These are phyloP conservation scores for Aix galericulata DNA, from an alignment of 2,113 vertebrate genomes.

Conservation along the genomic window DNA sequence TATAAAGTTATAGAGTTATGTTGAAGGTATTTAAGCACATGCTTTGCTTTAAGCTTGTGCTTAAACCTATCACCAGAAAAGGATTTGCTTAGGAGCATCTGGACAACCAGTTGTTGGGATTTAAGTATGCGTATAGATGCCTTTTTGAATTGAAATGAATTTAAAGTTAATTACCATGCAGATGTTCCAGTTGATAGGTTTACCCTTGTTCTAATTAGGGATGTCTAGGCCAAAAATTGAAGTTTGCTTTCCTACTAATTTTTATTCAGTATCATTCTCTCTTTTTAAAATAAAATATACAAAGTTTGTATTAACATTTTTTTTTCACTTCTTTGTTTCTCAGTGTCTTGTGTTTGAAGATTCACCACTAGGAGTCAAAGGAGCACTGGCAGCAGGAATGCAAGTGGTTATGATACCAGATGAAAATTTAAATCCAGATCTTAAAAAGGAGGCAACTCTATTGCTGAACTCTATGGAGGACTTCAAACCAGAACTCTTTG, in stretches of 20 bases:
- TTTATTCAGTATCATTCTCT: not conserved
- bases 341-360: conserved; percentile 97
- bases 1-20: not conserved
- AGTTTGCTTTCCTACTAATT: not conserved
- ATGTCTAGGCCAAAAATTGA: not conserved
- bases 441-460: conserved; percentile 82
- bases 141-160: conserved; percentile 24
- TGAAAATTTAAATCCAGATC: conserved; percentile 75
- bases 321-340: not conserved
- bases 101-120: not conserved
- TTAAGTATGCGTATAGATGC: not conserved
- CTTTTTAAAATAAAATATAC: not conserved
- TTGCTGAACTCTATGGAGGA: conserved; percentile 85
- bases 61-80: not conserved
- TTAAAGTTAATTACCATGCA: conserved; percentile 23
- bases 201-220: not conserved
- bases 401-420: conserved; percentile 95
- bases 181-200: not conserved
- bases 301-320: not conserved
- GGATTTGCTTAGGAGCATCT: conserved; percentile 15
- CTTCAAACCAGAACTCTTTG: conserved; percentile 87
- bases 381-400: conserved; percentile 86
- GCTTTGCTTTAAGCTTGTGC: not conserved
- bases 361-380: conserved; percentile 87
- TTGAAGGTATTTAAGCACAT: conserved; percentile 2